These are phyloP conservation scores for Drosophila leontia DNA, from an alignment of 1,140 invertebrate species.

Conservation along the genomic window DNA sequence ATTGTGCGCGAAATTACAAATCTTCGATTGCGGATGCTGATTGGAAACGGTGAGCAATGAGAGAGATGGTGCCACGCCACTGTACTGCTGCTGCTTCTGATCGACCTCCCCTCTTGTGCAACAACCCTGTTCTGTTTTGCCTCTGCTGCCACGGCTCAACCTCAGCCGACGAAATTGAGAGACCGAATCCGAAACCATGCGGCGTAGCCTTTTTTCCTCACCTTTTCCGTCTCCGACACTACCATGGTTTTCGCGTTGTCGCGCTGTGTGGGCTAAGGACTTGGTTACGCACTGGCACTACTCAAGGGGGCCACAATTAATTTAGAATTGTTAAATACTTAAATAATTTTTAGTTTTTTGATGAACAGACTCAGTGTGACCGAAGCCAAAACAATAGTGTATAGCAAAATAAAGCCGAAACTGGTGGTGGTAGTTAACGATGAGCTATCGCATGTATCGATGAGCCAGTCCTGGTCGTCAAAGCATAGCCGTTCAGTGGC, in stretches of 20 bases:
- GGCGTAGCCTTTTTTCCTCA: conserved; percentile 56
- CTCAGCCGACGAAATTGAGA: conserved; percentile 19
- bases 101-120: conserved; percentile 62
- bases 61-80: conserved; percentile 67
- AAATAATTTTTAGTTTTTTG: conserved; percentile 54
- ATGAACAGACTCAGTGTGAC: conserved; percentile 50
- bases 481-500: neutral
- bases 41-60: conserved; percentile 51
- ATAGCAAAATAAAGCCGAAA: neutral
- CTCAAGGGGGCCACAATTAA: conserved; percentile 38
- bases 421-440: neutral
- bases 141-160: conserved; percentile 58
- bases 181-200: conserved; percentile 61
- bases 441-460: conserved; percentile 2
- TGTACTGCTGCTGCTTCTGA: conserved; percentile 40
- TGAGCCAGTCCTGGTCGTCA: neutral
- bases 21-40: conserved; percentile 20
- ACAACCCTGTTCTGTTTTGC: conserved; percentile 70
- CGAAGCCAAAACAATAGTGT: conserved; percentile 5
- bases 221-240: conserved; percentile 75
- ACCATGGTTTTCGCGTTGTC: conserved; percentile 58
- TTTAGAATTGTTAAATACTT: conserved; percentile 56
- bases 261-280: conserved; percentile 24
- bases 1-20: conserved; percentile 26
- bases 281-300: conserved; percentile 58